Percentiles rank a stretch among this genome's conserved stretches.
These are phyloP conservation scores for Holothuria scabra DNA, from an alignment of 53 echinoderm and acorn worm species.

Conservation along the genomic window DNA sequence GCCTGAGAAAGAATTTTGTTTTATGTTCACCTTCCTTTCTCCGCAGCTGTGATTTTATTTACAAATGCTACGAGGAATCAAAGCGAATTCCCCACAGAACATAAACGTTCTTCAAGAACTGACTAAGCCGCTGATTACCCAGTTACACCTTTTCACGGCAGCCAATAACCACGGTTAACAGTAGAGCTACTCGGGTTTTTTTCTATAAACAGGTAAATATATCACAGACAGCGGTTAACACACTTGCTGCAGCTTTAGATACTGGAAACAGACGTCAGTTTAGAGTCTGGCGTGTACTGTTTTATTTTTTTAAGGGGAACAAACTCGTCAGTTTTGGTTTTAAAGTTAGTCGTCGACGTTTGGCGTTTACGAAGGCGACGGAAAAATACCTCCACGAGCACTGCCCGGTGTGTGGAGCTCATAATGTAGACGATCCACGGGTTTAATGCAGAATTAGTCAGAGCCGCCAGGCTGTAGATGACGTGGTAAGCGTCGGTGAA, in stretches of 20 bases:
- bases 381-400: conserved; percentile 42
- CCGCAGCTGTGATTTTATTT: too few relatives aligned
- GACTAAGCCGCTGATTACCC: too few relatives aligned
- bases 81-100: too few relatives aligned
- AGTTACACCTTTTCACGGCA: too few relatives aligned
- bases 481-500: conserved; percentile 35
- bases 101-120: too few relatives aligned
- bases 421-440: conserved; percentile 76
- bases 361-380: conserved; percentile 52
- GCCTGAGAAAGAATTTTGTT: too few relatives aligned
- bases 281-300: conserved; percentile 28
- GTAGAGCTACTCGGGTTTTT: too few relatives aligned
- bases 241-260: background rate
- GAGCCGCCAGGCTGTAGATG: conserved; percentile 49
- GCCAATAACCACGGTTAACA: too few relatives aligned
- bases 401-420: conserved; percentile 61
- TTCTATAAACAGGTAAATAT: too few relatives aligned
- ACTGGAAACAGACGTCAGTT: conserved; percentile 29
- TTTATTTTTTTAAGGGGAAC: conserved; percentile 25
- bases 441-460: conserved; percentile 62
- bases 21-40: too few relatives aligned
- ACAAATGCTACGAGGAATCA: too few relatives aligned
- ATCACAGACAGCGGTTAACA: too few relatives aligned
- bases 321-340: conserved; percentile 31
- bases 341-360: conserved; percentile 23